Evolutionary conservation across 2,888 invertebrate species (phyloP), one percentile per base, ranked within the genome.

Genomic region (Diachrysia chrysitis): DNA sequence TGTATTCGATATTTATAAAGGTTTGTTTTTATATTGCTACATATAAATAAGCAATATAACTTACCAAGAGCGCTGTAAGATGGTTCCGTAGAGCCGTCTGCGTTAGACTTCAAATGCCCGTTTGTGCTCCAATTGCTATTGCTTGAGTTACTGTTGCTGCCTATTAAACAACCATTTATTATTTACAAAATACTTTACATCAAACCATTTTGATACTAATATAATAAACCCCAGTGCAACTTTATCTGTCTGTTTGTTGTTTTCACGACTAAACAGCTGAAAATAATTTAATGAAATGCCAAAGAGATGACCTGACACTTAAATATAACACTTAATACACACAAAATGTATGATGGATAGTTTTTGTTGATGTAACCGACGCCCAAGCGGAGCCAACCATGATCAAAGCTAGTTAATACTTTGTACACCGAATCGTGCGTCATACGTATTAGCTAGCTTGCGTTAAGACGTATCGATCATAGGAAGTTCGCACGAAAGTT

Each of bases 61-160:
- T 80, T 66, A 93, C 94, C 94, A 2, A 94, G 82, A 0, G 93
- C 89, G 56, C 88, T 93, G 83, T 94, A 95, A 0, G 91, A 86
- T 1, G 92, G 89, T 14, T 92, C 92, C 0, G 87, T 53, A 2
- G 85, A 72, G 1, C 83, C 78, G 14, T 89, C 90, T 0, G 75
- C 73, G 16, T 76, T 78, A 21, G 80, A 82, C 70, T 89, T 87
- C 76, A 73, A 71, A 56, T 74, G 70, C 4, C 69, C 71, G 65
- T 84, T 87, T 69, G 77, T 64, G 75, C 92, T 89, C 93, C 93
- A 92, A 83, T 91, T 93, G 84, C 93, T 91, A 70, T 90, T 91
- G 81, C 92, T 91, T 0, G 93, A 93, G 85, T 90, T 93, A 63
- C 94, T 92, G 87, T 91, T 93, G 85, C 93, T 91, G 17, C 94